Conservation (phyloP, 2,113 vertebrate genomes). For the Ailurus styani region DNA sequence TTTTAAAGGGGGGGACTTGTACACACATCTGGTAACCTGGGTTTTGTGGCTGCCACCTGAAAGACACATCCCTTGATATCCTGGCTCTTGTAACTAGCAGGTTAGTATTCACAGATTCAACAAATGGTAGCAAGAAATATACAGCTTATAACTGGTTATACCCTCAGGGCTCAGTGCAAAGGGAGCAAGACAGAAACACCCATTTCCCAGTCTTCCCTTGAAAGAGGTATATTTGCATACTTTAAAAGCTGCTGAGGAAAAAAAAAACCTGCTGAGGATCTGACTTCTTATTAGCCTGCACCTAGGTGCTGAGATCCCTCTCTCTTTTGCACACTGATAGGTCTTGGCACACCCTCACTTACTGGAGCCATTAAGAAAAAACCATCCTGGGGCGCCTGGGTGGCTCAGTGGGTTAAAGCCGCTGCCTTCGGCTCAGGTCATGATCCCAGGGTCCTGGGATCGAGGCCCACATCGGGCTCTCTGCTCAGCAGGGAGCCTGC, state of each 20-base stretch:
- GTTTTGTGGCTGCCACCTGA: not conserved
- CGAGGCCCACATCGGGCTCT: no score
- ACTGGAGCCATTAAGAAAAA: not conserved
- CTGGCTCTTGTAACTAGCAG: not conserved
- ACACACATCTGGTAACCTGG: not conserved
- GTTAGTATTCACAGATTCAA: not conserved
- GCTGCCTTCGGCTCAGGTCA: no score
- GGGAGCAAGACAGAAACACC: not conserved
- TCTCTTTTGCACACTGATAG: not conserved
- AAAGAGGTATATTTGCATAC: not conserved
- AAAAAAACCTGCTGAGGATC: not conserved
- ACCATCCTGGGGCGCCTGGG: no score
- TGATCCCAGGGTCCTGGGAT: no score
- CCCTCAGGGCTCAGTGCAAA: not conserved
- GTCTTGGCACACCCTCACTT: not conserved
- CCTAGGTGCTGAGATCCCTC: not conserved
- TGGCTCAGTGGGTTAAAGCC: no score
- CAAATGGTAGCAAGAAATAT: not conserved
- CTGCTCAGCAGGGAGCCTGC: no score
- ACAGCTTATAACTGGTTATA: not conserved
- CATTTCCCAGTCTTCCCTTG: not conserved
- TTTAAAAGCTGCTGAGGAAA: not conserved
- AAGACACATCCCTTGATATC: not conserved
- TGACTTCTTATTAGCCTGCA: not conserved
- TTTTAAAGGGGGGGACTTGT: no score